Evolutionary conservation across 2,113 vertebrate genomes (phyloP).

Genomic region (Eublepharis macularius): DNA sequence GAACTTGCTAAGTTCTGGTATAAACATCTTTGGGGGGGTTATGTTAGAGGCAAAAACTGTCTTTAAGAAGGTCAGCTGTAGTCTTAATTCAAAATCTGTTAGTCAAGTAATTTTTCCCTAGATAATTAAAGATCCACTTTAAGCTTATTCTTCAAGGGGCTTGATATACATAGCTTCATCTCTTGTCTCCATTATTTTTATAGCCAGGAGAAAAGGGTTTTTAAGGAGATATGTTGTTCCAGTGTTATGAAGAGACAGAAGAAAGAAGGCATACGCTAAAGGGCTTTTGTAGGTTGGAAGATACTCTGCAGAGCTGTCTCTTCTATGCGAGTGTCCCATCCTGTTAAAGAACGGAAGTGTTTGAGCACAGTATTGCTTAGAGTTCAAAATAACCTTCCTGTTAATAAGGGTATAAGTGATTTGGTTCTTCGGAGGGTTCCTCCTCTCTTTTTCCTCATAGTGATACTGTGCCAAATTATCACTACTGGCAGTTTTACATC

Average conservation of each 20-base stretch:
- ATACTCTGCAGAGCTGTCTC: not conserved
- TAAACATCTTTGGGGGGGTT: too few species aligned
- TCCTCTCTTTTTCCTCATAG: not conserved
- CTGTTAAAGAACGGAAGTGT: not conserved
- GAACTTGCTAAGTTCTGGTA: too few species aligned
- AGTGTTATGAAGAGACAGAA: not conserved
- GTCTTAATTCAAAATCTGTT: not conserved
- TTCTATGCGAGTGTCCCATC: not conserved
- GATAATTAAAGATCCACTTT: not conserved
- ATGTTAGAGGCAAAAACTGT: not conserved
- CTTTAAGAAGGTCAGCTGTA: not conserved
- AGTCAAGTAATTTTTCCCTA: not conserved
- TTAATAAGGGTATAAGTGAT: not conserved
- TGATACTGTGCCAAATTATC: not conserved
- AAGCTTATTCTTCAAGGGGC: not conserved
- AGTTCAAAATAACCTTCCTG: not conserved
- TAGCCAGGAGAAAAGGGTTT: not conserved
- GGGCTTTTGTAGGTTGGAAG: not conserved
- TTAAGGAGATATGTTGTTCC: not conserved
- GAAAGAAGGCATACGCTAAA: not conserved
- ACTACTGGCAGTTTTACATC: not conserved
- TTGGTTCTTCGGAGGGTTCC: not conserved
- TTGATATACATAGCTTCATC: not conserved
- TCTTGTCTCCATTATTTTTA: not conserved
- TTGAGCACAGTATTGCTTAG: not conserved